Evolutionary conservation across 2,113 vertebrate species (phyloP), one percentile per base, ranked within the genome.

Genomic region (Lathamus discolor): DNA sequence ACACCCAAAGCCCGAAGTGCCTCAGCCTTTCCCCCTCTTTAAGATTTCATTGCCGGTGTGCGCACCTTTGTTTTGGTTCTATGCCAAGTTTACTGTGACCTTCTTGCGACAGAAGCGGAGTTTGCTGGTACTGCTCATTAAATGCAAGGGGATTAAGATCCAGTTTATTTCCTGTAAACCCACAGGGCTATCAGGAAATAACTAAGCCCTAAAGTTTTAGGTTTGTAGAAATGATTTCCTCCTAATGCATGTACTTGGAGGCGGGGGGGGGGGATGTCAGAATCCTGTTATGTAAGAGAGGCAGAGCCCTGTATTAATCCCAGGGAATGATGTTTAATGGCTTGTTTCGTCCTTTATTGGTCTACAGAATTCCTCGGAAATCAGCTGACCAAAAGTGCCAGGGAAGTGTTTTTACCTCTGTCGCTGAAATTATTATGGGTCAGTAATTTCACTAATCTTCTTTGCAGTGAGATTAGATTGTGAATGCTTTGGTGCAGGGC

Each of bases 91-190:
- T 82, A 22, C 70, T 11, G 18, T 94, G 88, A 96, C 69, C 86
- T 94, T 43, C 75, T 79, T 79, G 55, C 31, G 39, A 16, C 24
- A 77, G 67, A 68, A 46, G 28, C 64, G 13, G 87, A 54, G 78
- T 76, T 86, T 69, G 82, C 68, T 92, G 62, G 57, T 76, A 41
- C 78, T 76, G 19, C 76, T 95, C 92, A 78, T 89, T 92, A 95
- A 83, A 85, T 77, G 74, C 83, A 83, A 93, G 93, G 90, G 88
- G 97, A 97, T 97, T 97, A 97, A 48, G 75, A 20, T 95, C 51
- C 92, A 94, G 81, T 96, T 95, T 92, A 94, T 96, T 95, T 96
- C 78, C 96, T 94, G 79, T 97, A 93, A 97, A 96, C 7, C 92
- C 94, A 87, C 70, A 41, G 44, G 90, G 92, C 83, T 95, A 81